Evolutionary conservation across 2,888 invertebrate genomes (phyloP), one percentile per base, ranked within the genome.

Genomic region (Luperina nickerlii): DNA sequence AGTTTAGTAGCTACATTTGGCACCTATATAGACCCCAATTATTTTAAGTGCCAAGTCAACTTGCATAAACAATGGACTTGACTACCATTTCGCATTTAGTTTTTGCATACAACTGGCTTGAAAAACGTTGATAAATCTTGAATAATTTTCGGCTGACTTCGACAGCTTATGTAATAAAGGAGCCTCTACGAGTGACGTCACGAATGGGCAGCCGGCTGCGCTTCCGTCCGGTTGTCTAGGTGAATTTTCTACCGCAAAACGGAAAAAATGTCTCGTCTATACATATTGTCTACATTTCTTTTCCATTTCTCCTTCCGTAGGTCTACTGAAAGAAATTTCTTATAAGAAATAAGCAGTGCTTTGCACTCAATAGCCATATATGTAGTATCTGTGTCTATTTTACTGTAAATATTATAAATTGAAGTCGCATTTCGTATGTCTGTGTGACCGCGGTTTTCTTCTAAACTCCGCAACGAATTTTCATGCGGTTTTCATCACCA

Each of bases 11-110:
- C 54, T 75, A 69, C 74, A 85, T 85, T 84, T 84, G 85, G 84
- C 84, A 78, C 62, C 72, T 85, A 78, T 84, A 85, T 78, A 84
- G 72, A 67, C 74, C 66, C 42, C 74, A 85, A 78, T 84, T 85
- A 84, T 85, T 82, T 75, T 66, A 85, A 84, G 78, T 84, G 84
- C 84, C 84, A 84, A 85, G 69, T 84, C 66, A 60, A 78, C 68
- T 84, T 62, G 48, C 76, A 84, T 84, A 45, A 85, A 85, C 82
- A 82, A 85, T 84, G 74, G 68, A 69, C 54, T 84, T 84, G 84
- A 85, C 85, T 82, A 66, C 76, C 72, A 68, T 79, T 79, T 66
- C 67, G 54, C 72, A 69, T 72, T 82, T 45, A 18, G 69, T 76
- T 76, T 81, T 80, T 68, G 68, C 75, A 84, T 68, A 72, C 57